Evolutionary conservation across 2,113 vertebrate genomes (phyloP), one percentile per base, ranked within the genome.

Genomic region (Capra hircus): DNA sequence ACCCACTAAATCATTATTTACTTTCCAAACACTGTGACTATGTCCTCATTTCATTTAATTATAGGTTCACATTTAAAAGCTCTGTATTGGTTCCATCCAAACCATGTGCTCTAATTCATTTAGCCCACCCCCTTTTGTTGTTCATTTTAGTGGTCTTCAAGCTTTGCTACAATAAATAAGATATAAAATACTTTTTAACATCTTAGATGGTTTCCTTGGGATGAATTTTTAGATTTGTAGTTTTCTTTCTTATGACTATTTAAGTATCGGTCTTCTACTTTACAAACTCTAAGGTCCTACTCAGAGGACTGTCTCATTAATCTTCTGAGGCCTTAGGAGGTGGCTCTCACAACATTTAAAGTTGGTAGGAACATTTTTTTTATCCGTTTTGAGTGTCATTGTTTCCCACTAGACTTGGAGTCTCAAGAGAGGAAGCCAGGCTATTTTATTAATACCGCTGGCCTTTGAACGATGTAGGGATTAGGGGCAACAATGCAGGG

Each of bases 71-170:
- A 87, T 87, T 87, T 74, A 91, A 82, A 94, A 60, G 12, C 43
- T 89, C n/a, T 60, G 67, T 94, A 91, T 53, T 40, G 8, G 17
- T 91, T 82, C 23, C 74, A 94, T 60, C 60, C 74, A 88, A 96
- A 53, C 4, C 8, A 55, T 82, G 43, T 87, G 59, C 52, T 91
- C 2, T 88, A 60, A 88, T 91, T 82, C 27, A 50, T 71, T 94
- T 82, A 45, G 33, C 43, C 59, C 17, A n/a, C 91, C 28, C 60
- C 27, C n/a, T 88, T 60, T 52, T 91, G 52, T 74, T 96, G 43
- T 87, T 94, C 21, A 91, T 87, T 96, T 59, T 91, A 43, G 82
- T 91, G 52, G 27, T 87, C 71, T 94, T 94, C 59, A 82, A 74
- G 53, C 52, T 91, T 90, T 60, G 52, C 27, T 50, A 87, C 50